Base-by-base conservation (phyloP, 2,888 invertebrate genomes). In the Thymelicus lineola region DNA sequence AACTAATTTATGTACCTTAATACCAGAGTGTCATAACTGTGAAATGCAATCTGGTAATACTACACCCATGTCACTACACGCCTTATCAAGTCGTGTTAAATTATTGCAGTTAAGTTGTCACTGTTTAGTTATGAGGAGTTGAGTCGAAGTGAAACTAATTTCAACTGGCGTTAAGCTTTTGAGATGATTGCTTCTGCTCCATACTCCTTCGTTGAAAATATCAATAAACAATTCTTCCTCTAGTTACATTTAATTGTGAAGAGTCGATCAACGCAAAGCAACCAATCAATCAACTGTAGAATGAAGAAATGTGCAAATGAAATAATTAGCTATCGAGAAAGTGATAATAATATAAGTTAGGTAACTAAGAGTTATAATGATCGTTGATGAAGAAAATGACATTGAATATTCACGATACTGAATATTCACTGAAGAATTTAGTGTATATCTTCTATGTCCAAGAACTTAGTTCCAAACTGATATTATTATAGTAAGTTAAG, bases 81-180 rank as follows among this genome's bases (percentile, higher is more conserved):
- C 81, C 86, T 87, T 90, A 90, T 91, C 91, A 86, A 82, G 84
- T 83, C 85, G 80, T 85, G 86, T 87, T 90, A 86, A 90, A 88
- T 90, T 90, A 90, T 87, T 83, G 82, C 81, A 74, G 81, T 79
- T 73, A 75, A 67, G 72, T 75, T 35, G 46, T 46, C 58, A 46
- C 65, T 48, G 15, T 58, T 72, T 62, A 71, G 73, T 72, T 58
- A 28, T 12, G 57, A 46, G 46, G 28, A 55, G 55, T 55, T 55
- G 35, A 57, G 35, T 57, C 35, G 36, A 35, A 35, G 28, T 55
- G 55, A 55, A 55, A 55, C 62, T 15, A 46, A 66, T 58, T 58
- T 66, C 46, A 48, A 58, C 65, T 66, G 58, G 53, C 35, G 48
- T 48, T 28, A 35, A 60, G 42, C 42, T 38, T 15, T 62, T 62